Base-by-base conservation (phyloP, 2,113 vertebrate species). In the Microcebus griseorufus region DNA sequence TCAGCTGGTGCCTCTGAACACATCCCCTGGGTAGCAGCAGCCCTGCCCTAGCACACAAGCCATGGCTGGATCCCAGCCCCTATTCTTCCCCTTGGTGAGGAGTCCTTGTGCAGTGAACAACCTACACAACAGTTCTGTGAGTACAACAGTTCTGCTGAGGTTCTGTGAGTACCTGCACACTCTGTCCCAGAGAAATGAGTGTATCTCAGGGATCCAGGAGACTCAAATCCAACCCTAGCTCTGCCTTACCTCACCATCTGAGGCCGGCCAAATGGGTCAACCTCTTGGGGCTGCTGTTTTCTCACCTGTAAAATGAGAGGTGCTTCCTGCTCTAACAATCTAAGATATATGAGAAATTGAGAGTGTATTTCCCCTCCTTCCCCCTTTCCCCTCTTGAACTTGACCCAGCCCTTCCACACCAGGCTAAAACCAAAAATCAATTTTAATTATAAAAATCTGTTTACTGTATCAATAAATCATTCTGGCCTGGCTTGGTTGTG, bases 361-460 rank as follows among this genome's bases (percentile, higher is more conserved):
- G 25, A 84, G 48, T 69, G 34, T 11, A 13, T 67, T 93, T 48
- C 72, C 86, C 25, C 72, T 73, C 73, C 62, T 64, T 90, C n/a
- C 55, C 60, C 39, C 69, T 65, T 79, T n/a, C 67, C 39, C 84
- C 64, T 90, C 72, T 73, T 79, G 96, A 98, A 97, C 97, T 90
- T 55, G 95, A 98, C 95, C 96, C 76, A 88, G 22, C 67, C 96
- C 97, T 94, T 97, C 97, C 88, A 97, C 93, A 95, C 92, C 84
- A 98, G 97, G 89, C 96, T 97, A 97, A 98, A 98, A 98, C 96
- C 75, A 85, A 97, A 98, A 98, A 98, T 99, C 98, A 98, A 98
- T 99, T 98, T 99, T 98, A 98, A 99, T 99, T 99, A 98, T 98
- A 97, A 98, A 98, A 98, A 98, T 98, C 97, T 67, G 85, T 97